Percentiles rank a stretch among this genome's conserved stretches.
Conservation (phyloP, 2,888 invertebrate species). For the Caenorhabditis sp. region DNA sequence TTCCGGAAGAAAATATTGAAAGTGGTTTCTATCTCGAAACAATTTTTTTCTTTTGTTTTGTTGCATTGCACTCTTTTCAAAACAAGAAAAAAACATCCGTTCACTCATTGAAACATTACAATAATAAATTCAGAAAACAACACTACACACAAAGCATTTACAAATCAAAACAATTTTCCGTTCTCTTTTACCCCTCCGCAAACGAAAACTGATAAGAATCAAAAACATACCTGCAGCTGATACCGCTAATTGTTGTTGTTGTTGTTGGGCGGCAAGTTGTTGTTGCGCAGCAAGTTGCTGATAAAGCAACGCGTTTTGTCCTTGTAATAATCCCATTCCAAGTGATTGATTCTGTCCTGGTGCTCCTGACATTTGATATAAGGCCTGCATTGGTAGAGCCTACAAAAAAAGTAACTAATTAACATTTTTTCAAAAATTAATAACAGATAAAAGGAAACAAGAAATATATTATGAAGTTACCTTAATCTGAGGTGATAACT, state of each 20-base stretch:
- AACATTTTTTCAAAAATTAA: background rate
- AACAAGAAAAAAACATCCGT: too few relatives aligned
- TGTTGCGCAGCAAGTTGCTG: constrained; percentile 47
- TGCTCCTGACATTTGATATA: constrained; percentile 49
- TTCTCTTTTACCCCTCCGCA: too few relatives aligned
- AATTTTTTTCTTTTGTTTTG: too few relatives aligned
- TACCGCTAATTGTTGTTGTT: constrained; percentile 48
- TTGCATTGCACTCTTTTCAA: too few relatives aligned
- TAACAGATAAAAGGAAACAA: background rate
- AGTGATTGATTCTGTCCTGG: constrained; percentile 33
- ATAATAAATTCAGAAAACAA: too few relatives aligned
- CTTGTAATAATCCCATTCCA: constrained; percentile 26
- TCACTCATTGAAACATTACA: too few relatives aligned
- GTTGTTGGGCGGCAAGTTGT: constrained; percentile 40
- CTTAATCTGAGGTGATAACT: constrained; percentile 19
- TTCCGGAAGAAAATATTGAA: too few relatives aligned
- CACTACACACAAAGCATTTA: too few relatives aligned
- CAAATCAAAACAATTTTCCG: too few relatives aligned
- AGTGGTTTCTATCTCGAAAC: too few relatives aligned
- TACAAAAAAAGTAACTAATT: constrained; percentile 32
- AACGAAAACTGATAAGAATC: background rate
- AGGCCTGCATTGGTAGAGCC: constrained; percentile 54
- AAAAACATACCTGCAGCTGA: constrained; percentile 17
- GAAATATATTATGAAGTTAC: constrained; percentile 4
- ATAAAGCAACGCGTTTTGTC: constrained; percentile 33